Evolutionary conservation across 1,140 invertebrate species (phyloP), one percentile per base, ranked within the genome.

Genomic region (Marisa cornuarietis): DNA sequence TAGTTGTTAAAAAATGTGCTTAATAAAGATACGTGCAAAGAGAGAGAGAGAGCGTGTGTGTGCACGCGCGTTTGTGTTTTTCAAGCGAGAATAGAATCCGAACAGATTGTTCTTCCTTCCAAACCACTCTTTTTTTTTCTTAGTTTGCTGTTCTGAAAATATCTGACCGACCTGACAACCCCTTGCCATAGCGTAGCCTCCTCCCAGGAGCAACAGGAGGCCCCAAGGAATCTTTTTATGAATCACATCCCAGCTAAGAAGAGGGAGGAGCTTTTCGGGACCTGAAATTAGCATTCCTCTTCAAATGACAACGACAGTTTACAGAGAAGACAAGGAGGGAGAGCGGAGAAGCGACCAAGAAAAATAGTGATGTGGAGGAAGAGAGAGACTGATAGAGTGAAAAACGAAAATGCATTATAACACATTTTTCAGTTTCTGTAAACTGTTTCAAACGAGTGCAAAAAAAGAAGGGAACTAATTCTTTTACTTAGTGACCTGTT

Each of bases 361-460:
- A 42, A 69, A 42, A 69, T 24, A 69, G 66, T 31, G 66, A 69
- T 24, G 42, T 24, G 42, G 66, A 69, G 16, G 42, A 42, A 69
- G 66, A 69, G 22, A 69, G 22, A 69, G 66, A 18, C 24, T 31
- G 66, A 69, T 24, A 69, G 66, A 69, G 66, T 13, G 66, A 69
- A 42, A 69, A 42, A 69, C 24, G 66, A 69, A 42, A 42, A 42
- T 42, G 31, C 31, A 42, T 42, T 42, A n/a, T 42, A 42, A 42
- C 31, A 6, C 31, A 42, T 42, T 42, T 42, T 42, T 4, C 31
- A 42, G 31, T 42, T 42, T 6, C 31, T 42, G 31, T 42, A 42
- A 42, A 42, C 2, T 42, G 31, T 42, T 42, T 42, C 31, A 42
- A 6, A 42, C 0, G n/a, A n/a, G n/a, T n/a, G n/a, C n/a, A n/a